These are phyloP conservation scores for Peromyscus maniculatus DNA, from an alignment of 2,113 vertebrate genomes.

Conservation along the genomic window DNA sequence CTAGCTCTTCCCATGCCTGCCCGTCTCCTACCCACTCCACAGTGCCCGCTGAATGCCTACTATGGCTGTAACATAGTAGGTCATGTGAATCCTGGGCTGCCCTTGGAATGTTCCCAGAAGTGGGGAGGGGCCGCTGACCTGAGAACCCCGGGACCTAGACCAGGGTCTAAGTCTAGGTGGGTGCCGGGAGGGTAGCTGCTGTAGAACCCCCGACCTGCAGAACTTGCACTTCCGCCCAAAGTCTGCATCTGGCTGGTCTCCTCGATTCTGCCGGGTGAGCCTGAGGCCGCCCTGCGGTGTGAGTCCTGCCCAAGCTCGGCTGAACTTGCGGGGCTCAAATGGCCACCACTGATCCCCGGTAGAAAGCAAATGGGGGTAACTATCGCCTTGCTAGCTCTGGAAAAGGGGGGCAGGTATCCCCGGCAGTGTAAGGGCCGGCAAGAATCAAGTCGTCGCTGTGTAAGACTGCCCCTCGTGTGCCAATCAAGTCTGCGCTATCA, in stretches of 20 bases:
- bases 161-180: neutral
- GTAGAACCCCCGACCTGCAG: neutral
- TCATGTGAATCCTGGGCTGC: neutral
- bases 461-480: neutral
- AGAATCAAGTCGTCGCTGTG: neutral
- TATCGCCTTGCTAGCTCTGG: neutral
- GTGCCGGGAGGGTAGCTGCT: neutral
- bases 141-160: neutral
- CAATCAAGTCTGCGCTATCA: neutral
- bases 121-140: neutral
- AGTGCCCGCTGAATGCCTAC: neutral
- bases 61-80: neutral
- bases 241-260: neutral
- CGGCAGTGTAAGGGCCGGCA: neutral
- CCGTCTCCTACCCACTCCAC: accelerated
- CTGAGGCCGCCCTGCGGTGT: neutral
- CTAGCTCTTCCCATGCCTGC: neutral
- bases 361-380: neutral
- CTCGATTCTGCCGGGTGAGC: neutral
- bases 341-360: neutral
- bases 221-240: neutral
- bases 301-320: neutral
- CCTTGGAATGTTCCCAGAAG: neutral
- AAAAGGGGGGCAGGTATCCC: neutral
- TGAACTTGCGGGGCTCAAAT: neutral